phyloP scores from a whole-genome alignment of 1,140 invertebrate species.

The Rhynchophorus ferrugineus region DNA sequence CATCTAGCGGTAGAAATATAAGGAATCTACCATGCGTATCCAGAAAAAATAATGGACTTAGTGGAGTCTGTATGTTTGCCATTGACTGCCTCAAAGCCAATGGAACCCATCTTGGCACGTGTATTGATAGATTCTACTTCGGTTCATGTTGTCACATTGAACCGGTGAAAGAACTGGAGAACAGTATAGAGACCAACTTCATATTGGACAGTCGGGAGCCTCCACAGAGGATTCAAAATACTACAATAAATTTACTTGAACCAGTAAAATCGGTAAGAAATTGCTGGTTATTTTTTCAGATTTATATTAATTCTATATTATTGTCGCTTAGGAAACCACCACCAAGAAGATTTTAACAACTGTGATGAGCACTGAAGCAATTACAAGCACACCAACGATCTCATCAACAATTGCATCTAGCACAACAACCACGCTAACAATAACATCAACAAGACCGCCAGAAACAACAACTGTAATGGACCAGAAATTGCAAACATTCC shows the following conservation, averaged over 20 bases:
- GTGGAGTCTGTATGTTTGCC: slow-evolving; percentile 89
- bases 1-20: slow-evolving; percentile 71
- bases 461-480: slow-evolving; percentile 14
- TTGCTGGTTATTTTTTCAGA: neutral
- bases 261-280: too few relatives aligned
- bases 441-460: slow-evolving; percentile 11
- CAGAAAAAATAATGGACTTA: slow-evolving; percentile 59
- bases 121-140: slow-evolving; percentile 87
- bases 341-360: neutral
- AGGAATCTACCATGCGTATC: slow-evolving; percentile 79
- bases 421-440: too few relatives aligned
- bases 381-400: neutral
- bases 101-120: slow-evolving; percentile 83
- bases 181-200: slow-evolving; percentile 46
- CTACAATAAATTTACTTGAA: slow-evolving; percentile 27
- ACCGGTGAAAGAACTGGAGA: slow-evolving; percentile 43
- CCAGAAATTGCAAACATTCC: slow-evolving; percentile 46
- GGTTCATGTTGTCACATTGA: slow-evolving; percentile 78
- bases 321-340: too few relatives aligned
- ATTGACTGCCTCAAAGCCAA: slow-evolving; percentile 87
- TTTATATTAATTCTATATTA: neutral
- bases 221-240: slow-evolving; percentile 32
- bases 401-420: neutral
- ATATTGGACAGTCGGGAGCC: slow-evolving; percentile 44
- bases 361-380: neutral